Percentiles rank a stretch among this genome's conserved stretches.
Conservation (phyloP, 1,140 invertebrate species). For the Arctopsyche grandis region DNA sequence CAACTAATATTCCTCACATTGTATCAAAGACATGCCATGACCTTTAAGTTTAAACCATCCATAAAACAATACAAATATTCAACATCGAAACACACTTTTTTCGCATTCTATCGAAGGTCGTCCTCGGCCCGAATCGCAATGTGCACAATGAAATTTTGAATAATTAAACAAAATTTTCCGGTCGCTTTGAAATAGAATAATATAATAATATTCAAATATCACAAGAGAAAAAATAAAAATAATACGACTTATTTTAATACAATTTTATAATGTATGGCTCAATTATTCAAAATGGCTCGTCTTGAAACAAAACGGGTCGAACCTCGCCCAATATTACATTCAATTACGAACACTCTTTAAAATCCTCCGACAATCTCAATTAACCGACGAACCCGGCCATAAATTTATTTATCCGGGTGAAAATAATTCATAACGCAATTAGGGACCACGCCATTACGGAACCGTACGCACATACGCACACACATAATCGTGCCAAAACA, state of each 20-base stretch:
- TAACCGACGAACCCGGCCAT: conserved; percentile 24
- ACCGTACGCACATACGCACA: background rate
- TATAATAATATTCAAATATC: too few species aligned
- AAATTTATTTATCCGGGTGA: conserved; percentile 36
- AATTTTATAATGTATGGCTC: conserved; percentile 11
- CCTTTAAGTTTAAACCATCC: too few species aligned
- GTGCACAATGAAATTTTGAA: too few species aligned
- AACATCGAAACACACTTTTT: background rate
- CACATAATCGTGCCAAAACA: conserved; percentile 25
- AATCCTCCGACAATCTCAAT: conserved; percentile 31
- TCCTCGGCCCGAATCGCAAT: background rate
- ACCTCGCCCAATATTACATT: conserved; percentile 31
- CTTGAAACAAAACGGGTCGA: conserved; percentile 20
- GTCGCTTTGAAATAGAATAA: too few species aligned
- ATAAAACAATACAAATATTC: too few species aligned
- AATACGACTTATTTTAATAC: too few species aligned
- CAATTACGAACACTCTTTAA: conserved; percentile 31
- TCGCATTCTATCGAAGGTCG: background rate
- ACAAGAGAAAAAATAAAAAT: too few species aligned
- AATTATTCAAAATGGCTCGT: conserved; percentile 1
- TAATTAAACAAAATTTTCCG: too few species aligned
- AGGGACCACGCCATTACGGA: background rate
- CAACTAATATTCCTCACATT: too few species aligned
- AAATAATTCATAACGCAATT: conserved; percentile 35
- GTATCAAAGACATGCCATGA: too few species aligned